Conservation (phyloP, 2,113 vertebrate genomes). For the Onychostoma macrolepis region DNA sequence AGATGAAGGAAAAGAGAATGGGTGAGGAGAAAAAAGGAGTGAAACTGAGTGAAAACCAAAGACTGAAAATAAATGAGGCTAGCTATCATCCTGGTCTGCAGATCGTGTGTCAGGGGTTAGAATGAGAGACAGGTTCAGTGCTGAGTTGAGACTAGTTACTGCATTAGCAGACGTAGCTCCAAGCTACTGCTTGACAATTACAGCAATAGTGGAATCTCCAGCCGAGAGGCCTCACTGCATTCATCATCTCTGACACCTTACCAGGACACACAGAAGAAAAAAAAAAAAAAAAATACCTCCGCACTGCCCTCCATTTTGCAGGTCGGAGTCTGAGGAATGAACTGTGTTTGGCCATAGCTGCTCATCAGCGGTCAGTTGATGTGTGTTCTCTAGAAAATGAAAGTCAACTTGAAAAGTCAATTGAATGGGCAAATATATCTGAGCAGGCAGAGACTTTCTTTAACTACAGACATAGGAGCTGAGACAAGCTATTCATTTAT, state of each 20-base stretch:
- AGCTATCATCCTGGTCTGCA: not conserved
- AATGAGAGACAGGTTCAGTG: not conserved
- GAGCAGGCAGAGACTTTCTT: conserved; percentile 3
- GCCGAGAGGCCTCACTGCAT: conserved; percentile 34
- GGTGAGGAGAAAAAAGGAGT: conserved; percentile 31
- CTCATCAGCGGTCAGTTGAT: conserved; percentile 45
- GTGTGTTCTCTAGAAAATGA: conserved; percentile 40
- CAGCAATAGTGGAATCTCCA: conserved; percentile 42
- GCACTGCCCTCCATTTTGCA: conserved; percentile 56
- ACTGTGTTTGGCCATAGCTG: conserved; percentile 41
- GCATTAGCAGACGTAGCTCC: conserved; percentile 36
- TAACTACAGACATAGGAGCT: not conserved
- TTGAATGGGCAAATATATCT: conserved; percentile 50
- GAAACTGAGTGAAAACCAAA: not conserved
- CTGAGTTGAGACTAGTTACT: conserved; percentile 31
- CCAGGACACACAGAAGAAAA: conserved; percentile 25
- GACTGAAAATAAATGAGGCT: not conserved
- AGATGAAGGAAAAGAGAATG: conserved; percentile 16
- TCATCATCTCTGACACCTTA: conserved; percentile 37
- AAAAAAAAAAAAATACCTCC: conserved; percentile 20
- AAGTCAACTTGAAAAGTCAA: conserved; percentile 52
- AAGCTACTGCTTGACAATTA: conserved; percentile 45
- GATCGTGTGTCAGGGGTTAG: conserved; percentile 39
- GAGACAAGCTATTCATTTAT: conserved; percentile 30
- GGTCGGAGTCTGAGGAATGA: conserved; percentile 51